These are phyloP conservation scores for Cheirogaleus major DNA, from an alignment of 2,797 vertebrate species.

Conservation along the genomic window DNA sequence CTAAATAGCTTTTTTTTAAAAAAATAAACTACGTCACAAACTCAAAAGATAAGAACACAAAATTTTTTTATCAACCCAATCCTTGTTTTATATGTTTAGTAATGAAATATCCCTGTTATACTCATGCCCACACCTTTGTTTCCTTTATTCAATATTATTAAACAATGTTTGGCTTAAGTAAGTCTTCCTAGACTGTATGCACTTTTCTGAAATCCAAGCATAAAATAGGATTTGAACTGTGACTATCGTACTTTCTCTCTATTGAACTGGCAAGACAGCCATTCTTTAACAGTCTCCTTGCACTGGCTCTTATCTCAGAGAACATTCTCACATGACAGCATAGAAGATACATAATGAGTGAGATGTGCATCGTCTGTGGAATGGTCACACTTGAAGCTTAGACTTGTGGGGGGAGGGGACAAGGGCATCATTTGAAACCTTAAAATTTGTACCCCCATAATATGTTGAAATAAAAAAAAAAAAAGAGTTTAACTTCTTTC, in stretches of 20 bases:
- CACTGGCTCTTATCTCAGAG: background rate
- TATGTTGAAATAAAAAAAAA: too few species aligned
- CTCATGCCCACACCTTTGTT: background rate
- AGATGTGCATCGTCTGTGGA: too few species aligned
- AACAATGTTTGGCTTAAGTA: background rate
- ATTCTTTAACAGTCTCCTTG: background rate
- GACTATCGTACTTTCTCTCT: background rate
- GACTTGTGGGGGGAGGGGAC: too few species aligned
- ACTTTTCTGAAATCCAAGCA: background rate
- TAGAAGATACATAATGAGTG: background rate
- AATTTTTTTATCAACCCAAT: background rate
- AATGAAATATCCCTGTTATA: background rate
- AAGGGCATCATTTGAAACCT: too few species aligned
- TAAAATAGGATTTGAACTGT: background rate
- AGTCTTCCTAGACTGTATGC: background rate
- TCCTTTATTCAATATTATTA: background rate
- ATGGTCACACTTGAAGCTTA: too few species aligned
- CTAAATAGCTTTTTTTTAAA: background rate
- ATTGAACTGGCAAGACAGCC: background rate
- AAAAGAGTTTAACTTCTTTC: background rate
- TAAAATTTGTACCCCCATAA: too few species aligned
- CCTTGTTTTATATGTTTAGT: background rate
- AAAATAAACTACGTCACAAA: background rate
- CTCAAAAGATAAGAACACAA: background rate
- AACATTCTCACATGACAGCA: background rate